phyloP scores from a whole-genome alignment of 2,888 invertebrate genomes.

The Chloroclystis v-ata region DNA sequence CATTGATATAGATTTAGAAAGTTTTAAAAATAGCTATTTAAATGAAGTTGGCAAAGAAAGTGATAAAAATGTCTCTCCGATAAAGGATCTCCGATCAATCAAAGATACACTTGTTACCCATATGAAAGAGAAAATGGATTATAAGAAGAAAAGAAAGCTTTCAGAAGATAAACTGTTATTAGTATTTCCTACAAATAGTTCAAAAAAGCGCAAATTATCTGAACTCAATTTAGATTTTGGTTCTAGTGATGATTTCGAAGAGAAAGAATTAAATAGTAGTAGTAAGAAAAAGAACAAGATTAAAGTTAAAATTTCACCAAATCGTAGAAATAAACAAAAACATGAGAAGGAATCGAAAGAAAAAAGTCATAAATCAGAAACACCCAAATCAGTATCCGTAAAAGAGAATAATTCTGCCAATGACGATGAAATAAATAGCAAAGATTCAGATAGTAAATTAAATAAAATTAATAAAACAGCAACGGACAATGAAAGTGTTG shows the following conservation, averaged over 20 bases:
- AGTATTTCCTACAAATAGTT: not conserved
- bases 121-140: not conserved
- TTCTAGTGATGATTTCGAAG: constrained; percentile 10
- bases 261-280: not conserved
- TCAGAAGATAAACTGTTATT: constrained; percentile 11
- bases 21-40: constrained; percentile 56
- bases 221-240: constrained; percentile 1
- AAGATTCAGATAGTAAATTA: not conserved
- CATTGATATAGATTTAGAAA: constrained; percentile 52
- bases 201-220: constrained; percentile 18
- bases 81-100: too few relatives aligned
- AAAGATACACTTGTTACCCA: constrained; percentile 7
- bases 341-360: not conserved
- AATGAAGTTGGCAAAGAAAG: constrained; percentile 43
- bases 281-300: not conserved
- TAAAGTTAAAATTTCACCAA: not conserved
- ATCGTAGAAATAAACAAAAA: not conserved
- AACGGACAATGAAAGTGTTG: not conserved
- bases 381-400: not conserved
- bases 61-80: too few relatives aligned
- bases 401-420: not conserved
- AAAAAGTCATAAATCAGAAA: not conserved
- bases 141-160: constrained; percentile 14
- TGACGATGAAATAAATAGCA: not conserved
- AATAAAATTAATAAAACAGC: not conserved